phyloP scores from a whole-genome alignment of 2,797 vertebrate genomes.

The Chelonia mydas region DNA sequence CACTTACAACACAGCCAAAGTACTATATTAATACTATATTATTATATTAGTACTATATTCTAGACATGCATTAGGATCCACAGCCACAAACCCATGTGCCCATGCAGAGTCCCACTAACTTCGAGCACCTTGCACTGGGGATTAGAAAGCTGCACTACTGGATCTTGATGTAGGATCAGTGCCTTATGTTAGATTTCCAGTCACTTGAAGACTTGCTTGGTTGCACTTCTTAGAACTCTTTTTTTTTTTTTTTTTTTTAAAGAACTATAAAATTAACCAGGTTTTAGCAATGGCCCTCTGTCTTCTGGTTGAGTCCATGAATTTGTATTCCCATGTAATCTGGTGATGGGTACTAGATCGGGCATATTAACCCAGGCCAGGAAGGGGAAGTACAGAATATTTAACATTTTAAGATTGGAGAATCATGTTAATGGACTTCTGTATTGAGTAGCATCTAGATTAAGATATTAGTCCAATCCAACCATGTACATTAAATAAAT shows the following conservation, averaged over 20 bases:
- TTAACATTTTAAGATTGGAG: background rate
- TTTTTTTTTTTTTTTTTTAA: background rate
- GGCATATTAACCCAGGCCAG: background rate
- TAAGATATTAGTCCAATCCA: background rate
- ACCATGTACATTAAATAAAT: background rate
- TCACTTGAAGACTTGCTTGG: too few species aligned
- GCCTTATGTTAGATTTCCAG: background rate
- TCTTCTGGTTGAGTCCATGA: too few species aligned
- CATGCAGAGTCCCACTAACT: background rate
- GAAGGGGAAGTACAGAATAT: background rate
- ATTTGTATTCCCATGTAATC: background rate
- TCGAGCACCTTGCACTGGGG: too few species aligned
- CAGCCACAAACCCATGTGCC: fast-evolving
- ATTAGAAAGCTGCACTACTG: background rate
- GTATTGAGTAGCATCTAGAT: background rate
- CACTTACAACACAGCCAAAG: too few species aligned
- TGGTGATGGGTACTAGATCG: background rate
- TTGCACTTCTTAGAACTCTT: background rate
- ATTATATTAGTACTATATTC: background rate
- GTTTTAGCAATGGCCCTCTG: too few species aligned
- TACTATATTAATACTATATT: too few species aligned
- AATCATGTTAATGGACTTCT: background rate
- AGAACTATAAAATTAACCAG: too few species aligned
- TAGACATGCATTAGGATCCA: background rate
- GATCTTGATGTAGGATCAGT: background rate